Evolutionary conservation across 1,140 invertebrate genomes (phyloP).

Genomic region (Drepana arcuata): DNA sequence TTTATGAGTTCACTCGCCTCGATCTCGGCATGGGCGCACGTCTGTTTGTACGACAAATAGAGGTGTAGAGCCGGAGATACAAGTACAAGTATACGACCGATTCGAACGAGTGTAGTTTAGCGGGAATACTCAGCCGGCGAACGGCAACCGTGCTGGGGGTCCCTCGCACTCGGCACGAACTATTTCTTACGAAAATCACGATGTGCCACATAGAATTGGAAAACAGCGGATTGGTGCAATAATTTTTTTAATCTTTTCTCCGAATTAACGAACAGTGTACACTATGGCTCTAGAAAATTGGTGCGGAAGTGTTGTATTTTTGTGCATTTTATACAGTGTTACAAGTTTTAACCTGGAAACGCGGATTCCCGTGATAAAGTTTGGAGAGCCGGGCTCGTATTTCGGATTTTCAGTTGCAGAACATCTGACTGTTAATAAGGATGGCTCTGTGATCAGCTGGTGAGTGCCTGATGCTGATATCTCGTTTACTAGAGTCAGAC

Average conservation of each 20-base stretch:
- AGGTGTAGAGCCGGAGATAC: constrained; percentile 21
- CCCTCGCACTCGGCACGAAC: constrained; percentile 22
- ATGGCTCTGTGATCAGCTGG: constrained; percentile 73
- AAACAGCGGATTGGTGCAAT: constrained; percentile 49
- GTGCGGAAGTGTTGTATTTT: constrained; percentile 50
- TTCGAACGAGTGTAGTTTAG: constrained; percentile 37
- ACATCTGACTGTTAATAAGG: constrained; percentile 75
- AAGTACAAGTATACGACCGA: no score
- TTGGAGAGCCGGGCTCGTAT: constrained; percentile 79
- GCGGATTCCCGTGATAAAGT: constrained; percentile 86
- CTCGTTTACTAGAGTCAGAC: constrained; percentile 2
- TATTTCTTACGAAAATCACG: constrained; percentile 47
- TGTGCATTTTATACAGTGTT: constrained; percentile 57
- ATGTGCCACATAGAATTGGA: constrained; percentile 53
- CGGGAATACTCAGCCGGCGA: constrained; percentile 56
- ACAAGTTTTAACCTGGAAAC: constrained; percentile 87
- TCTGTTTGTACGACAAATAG: constrained; percentile 31
- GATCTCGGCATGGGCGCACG: constrained; percentile 19
- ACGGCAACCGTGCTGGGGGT: constrained; percentile 56
- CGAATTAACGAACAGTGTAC: constrained; percentile 34
- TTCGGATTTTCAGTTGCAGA: constrained; percentile 93
- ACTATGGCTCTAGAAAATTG: constrained; percentile 44
- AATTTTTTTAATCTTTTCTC: constrained; percentile 9
- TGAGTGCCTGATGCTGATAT: constrained; percentile 62
- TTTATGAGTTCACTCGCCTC: constrained; percentile 64